Evolutionary conservation across 2,797 vertebrate genomes (phyloP).

Genomic region (Alosa sapidissima): DNA sequence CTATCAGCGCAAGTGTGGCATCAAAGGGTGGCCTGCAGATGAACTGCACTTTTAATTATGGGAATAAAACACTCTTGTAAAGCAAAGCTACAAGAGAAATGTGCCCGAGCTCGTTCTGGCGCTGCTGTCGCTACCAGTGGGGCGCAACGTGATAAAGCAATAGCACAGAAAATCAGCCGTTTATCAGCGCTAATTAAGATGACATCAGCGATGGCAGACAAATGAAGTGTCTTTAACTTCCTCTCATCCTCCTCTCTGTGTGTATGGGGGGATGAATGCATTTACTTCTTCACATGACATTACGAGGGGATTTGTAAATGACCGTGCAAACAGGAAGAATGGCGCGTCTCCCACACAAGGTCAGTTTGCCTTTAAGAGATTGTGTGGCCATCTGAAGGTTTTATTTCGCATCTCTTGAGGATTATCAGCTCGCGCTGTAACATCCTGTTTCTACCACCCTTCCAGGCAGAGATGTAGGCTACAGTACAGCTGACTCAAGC

Average conservation of each 20-base stretch:
- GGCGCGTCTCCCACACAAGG: neutral
- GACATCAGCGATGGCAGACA: neutral
- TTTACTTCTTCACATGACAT: neutral
- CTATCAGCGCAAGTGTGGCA: conserved; percentile 4
- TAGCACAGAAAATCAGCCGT: neutral
- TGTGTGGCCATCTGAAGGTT: neutral
- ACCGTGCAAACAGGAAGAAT: neutral
- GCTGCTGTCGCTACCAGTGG: neutral
- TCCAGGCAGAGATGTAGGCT: neutral
- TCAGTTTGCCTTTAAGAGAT: neutral
- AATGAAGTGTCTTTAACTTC: neutral
- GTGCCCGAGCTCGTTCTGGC: neutral
- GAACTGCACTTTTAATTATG: conserved; percentile 1
- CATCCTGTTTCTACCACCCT: neutral
- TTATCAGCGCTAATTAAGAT: neutral
- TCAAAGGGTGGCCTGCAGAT: conserved; percentile 7
- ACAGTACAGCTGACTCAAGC: neutral
- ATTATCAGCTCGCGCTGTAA: neutral
- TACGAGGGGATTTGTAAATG: neutral
- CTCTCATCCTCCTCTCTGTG: neutral
- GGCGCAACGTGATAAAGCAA: neutral
- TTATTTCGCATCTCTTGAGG: neutral
- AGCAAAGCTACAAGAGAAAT: neutral
- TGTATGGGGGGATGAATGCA: neutral
- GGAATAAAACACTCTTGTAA: conserved; percentile 5